Evolutionary conservation across 2,113 vertebrate genomes (phyloP).

Genomic region (Setophaga petechia): DNA sequence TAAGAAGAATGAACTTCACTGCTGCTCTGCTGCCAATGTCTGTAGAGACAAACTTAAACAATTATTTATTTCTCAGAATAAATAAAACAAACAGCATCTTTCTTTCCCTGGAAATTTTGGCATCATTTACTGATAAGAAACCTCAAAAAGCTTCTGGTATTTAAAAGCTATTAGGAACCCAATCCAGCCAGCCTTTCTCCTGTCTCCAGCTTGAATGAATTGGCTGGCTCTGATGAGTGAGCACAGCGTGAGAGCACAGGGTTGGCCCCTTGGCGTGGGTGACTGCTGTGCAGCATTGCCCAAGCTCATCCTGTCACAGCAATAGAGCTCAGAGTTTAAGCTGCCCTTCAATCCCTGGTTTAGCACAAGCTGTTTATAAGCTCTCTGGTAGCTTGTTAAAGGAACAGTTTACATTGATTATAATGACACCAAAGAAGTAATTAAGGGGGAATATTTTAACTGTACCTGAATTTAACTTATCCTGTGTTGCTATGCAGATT

Average conservation of each 20-base stretch:
- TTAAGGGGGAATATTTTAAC: neutral
- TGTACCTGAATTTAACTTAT: neutral
- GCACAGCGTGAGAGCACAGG: neutral
- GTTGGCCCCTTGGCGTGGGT: neutral
- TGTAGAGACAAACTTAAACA: neutral
- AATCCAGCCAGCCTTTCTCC: neutral
- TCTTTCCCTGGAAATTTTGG: neutral
- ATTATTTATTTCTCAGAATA: neutral
- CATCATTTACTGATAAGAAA: neutral
- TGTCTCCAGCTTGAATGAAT: neutral
- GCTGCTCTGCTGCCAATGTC: neutral
- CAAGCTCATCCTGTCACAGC: neutral
- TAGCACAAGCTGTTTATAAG: neutral
- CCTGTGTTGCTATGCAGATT: neutral
- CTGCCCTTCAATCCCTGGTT: neutral
- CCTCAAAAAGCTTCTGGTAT: neutral
- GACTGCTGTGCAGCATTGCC: neutral
- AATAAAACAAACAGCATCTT: neutral
- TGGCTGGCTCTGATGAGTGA: neutral
- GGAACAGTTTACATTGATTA: neutral
- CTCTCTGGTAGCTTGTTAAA: neutral
- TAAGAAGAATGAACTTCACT: neutral
- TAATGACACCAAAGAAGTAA: neutral
- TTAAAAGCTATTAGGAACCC: neutral
- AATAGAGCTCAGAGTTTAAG: neutral